Evolutionary conservation across 2,113 vertebrate genomes (phyloP).

Genomic region (Oceanites oceanicus): DNA sequence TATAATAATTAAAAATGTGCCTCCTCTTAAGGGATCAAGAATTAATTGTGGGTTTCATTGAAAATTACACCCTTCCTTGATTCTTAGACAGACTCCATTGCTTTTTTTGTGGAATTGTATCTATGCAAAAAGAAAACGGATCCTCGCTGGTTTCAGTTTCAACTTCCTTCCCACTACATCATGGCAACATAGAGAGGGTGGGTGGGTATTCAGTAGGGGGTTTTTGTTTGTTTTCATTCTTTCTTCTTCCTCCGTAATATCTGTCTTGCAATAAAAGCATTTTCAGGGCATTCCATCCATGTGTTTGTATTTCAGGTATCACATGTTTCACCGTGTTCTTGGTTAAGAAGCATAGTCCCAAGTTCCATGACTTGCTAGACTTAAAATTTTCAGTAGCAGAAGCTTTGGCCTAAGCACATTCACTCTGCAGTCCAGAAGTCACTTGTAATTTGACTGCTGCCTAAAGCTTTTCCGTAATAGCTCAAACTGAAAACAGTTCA

Average conservation of each 20-base stretch:
- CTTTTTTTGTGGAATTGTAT: background rate
- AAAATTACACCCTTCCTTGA: background rate
- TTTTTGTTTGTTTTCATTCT: background rate
- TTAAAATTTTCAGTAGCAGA: background rate
- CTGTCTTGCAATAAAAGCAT: background rate
- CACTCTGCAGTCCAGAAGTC: background rate
- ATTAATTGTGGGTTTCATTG: background rate
- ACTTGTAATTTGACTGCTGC: background rate
- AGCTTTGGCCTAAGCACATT: background rate
- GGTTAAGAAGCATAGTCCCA: background rate
- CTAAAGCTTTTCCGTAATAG: background rate
- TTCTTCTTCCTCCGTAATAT: background rate
- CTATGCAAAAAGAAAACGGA: background rate
- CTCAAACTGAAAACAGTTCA: background rate
- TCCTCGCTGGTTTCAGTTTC: background rate
- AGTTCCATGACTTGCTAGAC: background rate
- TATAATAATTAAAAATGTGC: background rate
- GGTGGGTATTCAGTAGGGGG: background rate
- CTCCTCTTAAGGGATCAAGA: background rate
- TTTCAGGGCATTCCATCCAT: background rate
- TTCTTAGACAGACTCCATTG: background rate
- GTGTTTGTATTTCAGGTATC: background rate
- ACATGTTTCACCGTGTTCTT: rapidly evolving
- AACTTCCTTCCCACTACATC: background rate
- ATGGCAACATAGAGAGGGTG: background rate